These are phyloP conservation scores for Pristionchus entomophagus DNA, from an alignment of 2,888 invertebrate species.

Conservation along the genomic window DNA sequence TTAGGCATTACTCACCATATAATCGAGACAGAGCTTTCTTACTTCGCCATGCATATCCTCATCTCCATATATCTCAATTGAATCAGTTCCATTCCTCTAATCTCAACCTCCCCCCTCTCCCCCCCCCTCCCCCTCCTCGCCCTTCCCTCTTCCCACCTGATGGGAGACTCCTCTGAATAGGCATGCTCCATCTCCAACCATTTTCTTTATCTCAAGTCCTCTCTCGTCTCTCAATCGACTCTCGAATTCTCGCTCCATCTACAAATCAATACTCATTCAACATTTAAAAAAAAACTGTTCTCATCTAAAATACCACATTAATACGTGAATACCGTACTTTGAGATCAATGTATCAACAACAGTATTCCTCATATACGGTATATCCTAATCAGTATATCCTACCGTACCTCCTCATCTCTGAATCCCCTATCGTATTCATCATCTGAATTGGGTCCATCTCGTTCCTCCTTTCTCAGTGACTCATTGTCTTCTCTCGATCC, in stretches of 20 bases:
- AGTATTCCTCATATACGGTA: not conserved
- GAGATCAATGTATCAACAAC: too few relatives aligned
- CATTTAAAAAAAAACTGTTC: too few relatives aligned
- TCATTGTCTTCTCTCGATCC: not conserved
- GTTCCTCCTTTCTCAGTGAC: not conserved
- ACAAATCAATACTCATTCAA: conserved; percentile 67
- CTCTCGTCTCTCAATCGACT: conserved; percentile 83
- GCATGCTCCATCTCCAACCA: conserved; percentile 91
- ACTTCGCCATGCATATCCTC: conserved; percentile 90
- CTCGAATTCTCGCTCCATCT: conserved; percentile 84
- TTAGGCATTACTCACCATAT: conserved; percentile 83
- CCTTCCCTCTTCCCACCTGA: not conserved
- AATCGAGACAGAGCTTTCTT: conserved; percentile 89
- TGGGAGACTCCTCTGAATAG: conserved; percentile 85
- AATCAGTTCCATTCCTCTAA: too few relatives aligned
- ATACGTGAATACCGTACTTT: too few relatives aligned
- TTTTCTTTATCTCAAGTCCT: conserved; percentile 86
- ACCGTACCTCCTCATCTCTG: conserved; percentile 54
- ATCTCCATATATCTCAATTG: conserved; percentile 85
- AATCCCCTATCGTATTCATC: conserved; percentile 62
- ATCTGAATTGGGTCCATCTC: conserved; percentile 53
- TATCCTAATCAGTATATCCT: too few relatives aligned
- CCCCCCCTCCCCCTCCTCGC: not conserved
- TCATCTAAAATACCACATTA: too few relatives aligned
- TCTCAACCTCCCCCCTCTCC: too few relatives aligned